phyloP scores from a whole-genome alignment of 92 coral and sea anemone genomes.

The Epizoanthus stellaris region DNA sequence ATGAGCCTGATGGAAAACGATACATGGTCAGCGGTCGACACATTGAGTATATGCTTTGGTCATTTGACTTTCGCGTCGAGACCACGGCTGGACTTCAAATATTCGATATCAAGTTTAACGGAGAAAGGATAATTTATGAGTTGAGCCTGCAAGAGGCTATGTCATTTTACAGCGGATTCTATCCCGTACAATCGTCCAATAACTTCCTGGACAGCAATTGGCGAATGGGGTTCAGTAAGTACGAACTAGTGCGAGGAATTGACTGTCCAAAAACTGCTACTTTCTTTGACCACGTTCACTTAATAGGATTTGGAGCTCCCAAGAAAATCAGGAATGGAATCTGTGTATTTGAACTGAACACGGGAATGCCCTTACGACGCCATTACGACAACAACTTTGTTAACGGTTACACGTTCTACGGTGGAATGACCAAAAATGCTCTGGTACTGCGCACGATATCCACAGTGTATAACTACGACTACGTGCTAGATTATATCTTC shows the following conservation, averaged over 20 bases:
- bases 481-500: conserved; percentile 76
- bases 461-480: conserved; percentile 78
- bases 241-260: conserved; percentile 68
- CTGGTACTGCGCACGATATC: conserved; percentile 76
- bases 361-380: conserved; percentile 79
- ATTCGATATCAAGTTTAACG: conserved; percentile 73
- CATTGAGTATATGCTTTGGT: conserved; percentile 77
- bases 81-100: conserved; percentile 66
- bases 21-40: conserved; percentile 71
- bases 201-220: conserved; percentile 65
- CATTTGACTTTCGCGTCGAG: conserved; percentile 73
- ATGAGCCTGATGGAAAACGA: conserved; percentile 80
- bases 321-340: conserved; percentile 62
- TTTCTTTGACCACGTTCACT: conserved; percentile 62
- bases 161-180: conserved; percentile 70
- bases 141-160: conserved; percentile 77
- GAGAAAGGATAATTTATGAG: conserved; percentile 74
- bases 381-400: conserved; percentile 75
- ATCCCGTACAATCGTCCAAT: conserved; percentile 60
- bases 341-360: conserved; percentile 76
- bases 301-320: conserved; percentile 54
- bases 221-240: conserved; percentile 66
- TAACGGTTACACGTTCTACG: conserved; percentile 77
- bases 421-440: conserved; percentile 72
- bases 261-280: conserved; percentile 76